These are phyloP conservation scores for Caenorhabditis becei DNA, from an alignment of 2,888 invertebrate species.

Conservation along the genomic window DNA sequence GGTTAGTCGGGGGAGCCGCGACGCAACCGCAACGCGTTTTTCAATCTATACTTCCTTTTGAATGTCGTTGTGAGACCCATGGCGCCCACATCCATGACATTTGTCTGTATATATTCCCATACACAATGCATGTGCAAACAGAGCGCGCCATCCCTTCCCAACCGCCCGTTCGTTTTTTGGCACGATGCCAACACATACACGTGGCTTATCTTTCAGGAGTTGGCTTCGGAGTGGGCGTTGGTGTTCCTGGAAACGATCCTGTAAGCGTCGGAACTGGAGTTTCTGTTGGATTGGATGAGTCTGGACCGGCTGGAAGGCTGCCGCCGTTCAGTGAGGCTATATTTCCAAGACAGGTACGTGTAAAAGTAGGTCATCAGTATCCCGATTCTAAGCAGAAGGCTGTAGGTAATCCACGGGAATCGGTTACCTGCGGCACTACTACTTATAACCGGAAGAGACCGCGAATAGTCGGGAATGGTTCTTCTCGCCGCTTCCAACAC, in stretches of 20 bases:
- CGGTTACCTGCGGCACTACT: conserved; percentile 70
- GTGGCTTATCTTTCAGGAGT: conserved; percentile 61
- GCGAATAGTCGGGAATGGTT: not conserved
- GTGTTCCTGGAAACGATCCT: conserved; percentile 73
- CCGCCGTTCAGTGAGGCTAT: conserved; percentile 68
- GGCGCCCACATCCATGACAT: no score
- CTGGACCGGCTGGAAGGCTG: conserved; percentile 71
- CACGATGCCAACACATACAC: no score
- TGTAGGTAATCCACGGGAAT: conserved; percentile 52
- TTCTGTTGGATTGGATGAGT: conserved; percentile 69
- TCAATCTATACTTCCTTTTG: no score
- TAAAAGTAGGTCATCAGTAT: conserved; percentile 7
- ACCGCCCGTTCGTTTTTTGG: no score
- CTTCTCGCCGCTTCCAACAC: not conserved
- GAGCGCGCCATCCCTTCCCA: not conserved
- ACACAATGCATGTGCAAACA: not conserved
- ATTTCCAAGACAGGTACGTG: conserved; percentile 67
- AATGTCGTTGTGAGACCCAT: no score
- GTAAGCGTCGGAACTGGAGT: conserved; percentile 71
- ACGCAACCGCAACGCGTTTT: no score
- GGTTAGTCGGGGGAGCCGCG: no score
- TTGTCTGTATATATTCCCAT: no score
- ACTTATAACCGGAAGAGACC: conserved; percentile 62
- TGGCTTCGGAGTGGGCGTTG: conserved; percentile 73
- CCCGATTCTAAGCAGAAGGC: conserved; percentile 64